Evolutionary conservation across 2,888 invertebrate genomes (phyloP), one percentile per base, ranked within the genome.

Genomic region (Xiphydria camelus): DNA sequence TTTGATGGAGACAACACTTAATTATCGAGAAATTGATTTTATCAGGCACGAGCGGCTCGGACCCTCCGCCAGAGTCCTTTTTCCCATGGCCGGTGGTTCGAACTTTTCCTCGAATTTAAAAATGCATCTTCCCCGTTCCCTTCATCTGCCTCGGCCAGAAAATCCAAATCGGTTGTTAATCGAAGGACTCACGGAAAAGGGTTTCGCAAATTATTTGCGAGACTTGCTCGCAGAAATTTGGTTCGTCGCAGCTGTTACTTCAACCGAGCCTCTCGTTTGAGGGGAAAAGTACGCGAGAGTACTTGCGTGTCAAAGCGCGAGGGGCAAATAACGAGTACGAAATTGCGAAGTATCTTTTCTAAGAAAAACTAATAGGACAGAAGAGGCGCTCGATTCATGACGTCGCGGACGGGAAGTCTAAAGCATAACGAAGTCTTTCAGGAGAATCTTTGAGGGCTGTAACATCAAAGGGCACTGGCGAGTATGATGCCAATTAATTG

Each of bases 11-110:
- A 58, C 64, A 63, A 55, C 59, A 54, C 46, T 64, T 67, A 61
- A 63, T 73, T 74, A 74, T 74, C 70, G 74, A 72, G 59, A 67
- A 74, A 74, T 74, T 73, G 74, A 74, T 73, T 68, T 71, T 66
- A 73, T 71, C 72, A 70, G 61, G 55, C 58, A 55, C 32, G 40
- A 45, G 15, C 34, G 19, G 20, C 43, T 44, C 40, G 53, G 49
- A 41, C 31, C 25, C 39, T 54, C n/a, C 47, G 52, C 54, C 51
- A 56, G 52, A 50, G 43, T 36, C 40, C 35, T 40, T 41, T 47
- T 48, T n/a, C n/a, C n/a, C n/a, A n/a, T n/a, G n/a, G n/a, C n/a
- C n/a, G n/a, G n/a, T n/a, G n/a, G n/a, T n/a, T n/a, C n/a, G n/a
- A n/a, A n/a, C n/a, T n/a, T n/a, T n/a, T n/a, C n/a, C n/a, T n/a